These are phyloP conservation scores for Ectemnius lituratus DNA, from an alignment of 2,888 invertebrate genomes.

Conservation along the genomic window DNA sequence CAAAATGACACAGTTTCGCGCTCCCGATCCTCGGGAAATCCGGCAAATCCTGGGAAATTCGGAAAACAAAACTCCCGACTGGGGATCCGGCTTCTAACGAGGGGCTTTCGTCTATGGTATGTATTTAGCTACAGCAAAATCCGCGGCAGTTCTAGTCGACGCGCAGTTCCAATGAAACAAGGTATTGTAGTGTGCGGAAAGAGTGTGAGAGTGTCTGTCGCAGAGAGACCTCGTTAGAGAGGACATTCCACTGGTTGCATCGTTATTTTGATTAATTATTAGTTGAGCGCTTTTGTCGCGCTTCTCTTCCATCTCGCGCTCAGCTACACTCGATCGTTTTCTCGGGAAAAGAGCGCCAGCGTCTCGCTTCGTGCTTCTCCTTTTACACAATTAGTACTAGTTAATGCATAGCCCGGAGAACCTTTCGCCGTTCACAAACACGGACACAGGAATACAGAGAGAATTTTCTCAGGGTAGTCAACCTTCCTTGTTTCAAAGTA, in stretches of 20 bases:
- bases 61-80: slow-evolving; percentile 14
- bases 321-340: slow-evolving; percentile 36
- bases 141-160: background rate
- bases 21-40: slow-evolving; percentile 15
- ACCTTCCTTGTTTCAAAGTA: background rate
- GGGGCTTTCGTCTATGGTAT: background rate
- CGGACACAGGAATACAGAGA: no score
- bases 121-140: background rate
- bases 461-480: background rate
- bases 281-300: slow-evolving; percentile 31
- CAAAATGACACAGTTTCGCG: slow-evolving; percentile 71
- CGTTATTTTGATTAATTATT: slow-evolving; percentile 63
- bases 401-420: slow-evolving; percentile 26
- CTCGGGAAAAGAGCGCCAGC: slow-evolving; percentile 21
- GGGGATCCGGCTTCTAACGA: slow-evolving; percentile 7
- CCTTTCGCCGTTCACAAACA: no score
- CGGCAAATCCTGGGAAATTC: background rate
- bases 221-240: slow-evolving; percentile 48
- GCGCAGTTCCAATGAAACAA: background rate
- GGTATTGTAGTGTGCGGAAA: background rate
- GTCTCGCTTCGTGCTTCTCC: slow-evolving; percentile 14
- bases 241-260: slow-evolving; percentile 30
- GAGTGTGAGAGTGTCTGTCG: slow-evolving; percentile 12
- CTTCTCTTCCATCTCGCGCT: slow-evolving; percentile 30
- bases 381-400: slow-evolving; percentile 42